Base-by-base conservation (phyloP, 1,140 invertebrate genomes). In the Drosophila tropicalis region DNA sequence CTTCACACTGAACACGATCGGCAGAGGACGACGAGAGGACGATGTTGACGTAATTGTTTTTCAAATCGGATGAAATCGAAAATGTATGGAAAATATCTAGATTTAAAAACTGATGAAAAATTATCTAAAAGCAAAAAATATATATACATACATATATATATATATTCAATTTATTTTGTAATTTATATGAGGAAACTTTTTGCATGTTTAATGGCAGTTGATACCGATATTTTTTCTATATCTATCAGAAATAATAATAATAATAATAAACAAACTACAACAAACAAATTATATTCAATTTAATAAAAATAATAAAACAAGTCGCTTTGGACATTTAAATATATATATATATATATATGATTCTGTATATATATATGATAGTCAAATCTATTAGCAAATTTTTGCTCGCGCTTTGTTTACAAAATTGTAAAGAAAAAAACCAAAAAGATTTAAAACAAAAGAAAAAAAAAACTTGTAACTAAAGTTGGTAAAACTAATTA, bases 301-400 rank as follows among this genome's bases (percentile, higher is more conserved):
- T 67, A 75, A 51, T 22, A 60, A 29, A 3, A 29, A 32, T 25
- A 76, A 77, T 67, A 51, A 70, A 63, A 58, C 70, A 78, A 79
- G 71, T 76, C 69, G 54, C 83, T 76, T 82, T 67, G 79, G 79
- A 82, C 83, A 87, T 87, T 72, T 77, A 76, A 76, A 79, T 60
- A 62, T 62, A 36, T 47, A 64, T 64, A 65, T 62, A 36, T 56
- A 39, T 54, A 70, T 70, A 67, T 58, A 56, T 67, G 29, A 32
- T 62, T 68, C 62, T 62, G 55, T 62, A 64, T 41, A 65, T 58
- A 67, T 67, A 58, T 70, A 80, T 63, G 67, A 81, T 89, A 89
- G 84, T 81, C 84, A 89, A 89, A 89, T 89, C 84, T 89, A 89
- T 89, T 89, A 89, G 84, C 84, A 89, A 89, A 89, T 89, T 89